A percentile compares a stretch with the other conserved stretches of the same genome.
Evolutionary conservation across 1,140 invertebrate genomes (phyloP).

Genomic region (Anastrepha ludens): DNA sequence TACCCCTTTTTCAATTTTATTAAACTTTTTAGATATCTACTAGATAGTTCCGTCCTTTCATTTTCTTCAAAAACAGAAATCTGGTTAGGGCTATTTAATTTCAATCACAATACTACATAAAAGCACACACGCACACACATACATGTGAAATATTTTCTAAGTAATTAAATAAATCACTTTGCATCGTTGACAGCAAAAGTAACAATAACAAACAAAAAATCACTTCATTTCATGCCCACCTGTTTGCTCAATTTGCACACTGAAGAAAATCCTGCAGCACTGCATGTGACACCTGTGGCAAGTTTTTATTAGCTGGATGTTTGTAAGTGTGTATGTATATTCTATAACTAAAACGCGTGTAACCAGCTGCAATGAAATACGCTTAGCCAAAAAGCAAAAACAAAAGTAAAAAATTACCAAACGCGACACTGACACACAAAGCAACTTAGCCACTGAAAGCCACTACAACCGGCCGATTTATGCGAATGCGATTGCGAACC

Average conservation of each 20-base stretch:
- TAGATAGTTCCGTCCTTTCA: too few species aligned
- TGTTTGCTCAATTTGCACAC: slow-evolving; percentile 18
- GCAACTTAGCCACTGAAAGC: background rate
- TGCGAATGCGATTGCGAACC: slow-evolving; percentile 32
- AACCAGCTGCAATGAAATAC: background rate
- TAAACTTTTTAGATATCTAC: too few species aligned
- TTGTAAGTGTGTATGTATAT: background rate
- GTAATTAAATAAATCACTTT: background rate
- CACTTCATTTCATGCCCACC: slow-evolving; percentile 32
- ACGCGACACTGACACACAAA: background rate
- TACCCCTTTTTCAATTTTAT: too few species aligned
- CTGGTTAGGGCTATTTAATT: too few species aligned
- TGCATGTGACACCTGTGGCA: slow-evolving; percentile 18
- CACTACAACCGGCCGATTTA: background rate
- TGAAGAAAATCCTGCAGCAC: slow-evolving; percentile 22
- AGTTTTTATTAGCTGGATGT: background rate
- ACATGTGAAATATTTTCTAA: background rate
- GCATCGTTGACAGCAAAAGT: background rate
- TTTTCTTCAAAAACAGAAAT: too few species aligned
- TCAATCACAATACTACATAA: too few species aligned
- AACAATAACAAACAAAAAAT: background rate
- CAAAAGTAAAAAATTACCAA: background rate
- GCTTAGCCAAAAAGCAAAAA: background rate
- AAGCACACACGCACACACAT: background rate
- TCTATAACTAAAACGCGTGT: background rate